Base-by-base conservation (phyloP, 2,888 invertebrate species). In the Eurytoma californica region DNA sequence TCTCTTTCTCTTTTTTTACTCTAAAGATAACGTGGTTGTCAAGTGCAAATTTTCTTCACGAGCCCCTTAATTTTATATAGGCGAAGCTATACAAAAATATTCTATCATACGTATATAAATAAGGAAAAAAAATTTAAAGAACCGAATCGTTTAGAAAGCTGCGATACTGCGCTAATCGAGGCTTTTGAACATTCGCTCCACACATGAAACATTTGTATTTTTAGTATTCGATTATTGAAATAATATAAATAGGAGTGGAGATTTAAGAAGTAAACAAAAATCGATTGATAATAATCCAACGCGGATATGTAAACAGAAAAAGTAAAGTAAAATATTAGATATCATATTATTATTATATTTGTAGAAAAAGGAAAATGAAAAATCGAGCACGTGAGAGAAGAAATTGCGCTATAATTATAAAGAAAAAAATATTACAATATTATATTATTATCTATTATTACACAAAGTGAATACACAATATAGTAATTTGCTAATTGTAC, bases 401-500 rank as follows among this genome's bases (percentile, higher is more conserved):
- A 86, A 85, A 86, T 87, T 86, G 86, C 87, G 88, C 87, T 89
- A 87, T 88, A 86, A 88, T 87, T 88, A 88, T 85, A 83, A 85
- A 85, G 84, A 87, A 80, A 77, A 75, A 87, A 87, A 88, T 86
- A 87, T 87, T 87, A 87, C 86, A 84, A 87, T n/a, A n/a, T 87
- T 87, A 87, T 87, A 89, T 89, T 87, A 87, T 87, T 89, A 88
- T 87, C 86, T 88, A 88, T 89, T 89, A 89, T 88, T 89, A 89
- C 88, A 89, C 88, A 87, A 90, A 88, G 88, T 88, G 87, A 88
- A 88, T 89, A 89, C 88, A 89, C 88, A 87, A 88, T 85, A 88
- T 88, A 88, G 88, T 89, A 88, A 89, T 90, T 89, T 89, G 88
- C 88, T 89, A 89, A 89, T 89, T 89, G 88, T 89, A 89, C 88